Base-by-base conservation (phyloP, 1,140 invertebrate genomes). In the Tetragonula clypearis region DNA sequence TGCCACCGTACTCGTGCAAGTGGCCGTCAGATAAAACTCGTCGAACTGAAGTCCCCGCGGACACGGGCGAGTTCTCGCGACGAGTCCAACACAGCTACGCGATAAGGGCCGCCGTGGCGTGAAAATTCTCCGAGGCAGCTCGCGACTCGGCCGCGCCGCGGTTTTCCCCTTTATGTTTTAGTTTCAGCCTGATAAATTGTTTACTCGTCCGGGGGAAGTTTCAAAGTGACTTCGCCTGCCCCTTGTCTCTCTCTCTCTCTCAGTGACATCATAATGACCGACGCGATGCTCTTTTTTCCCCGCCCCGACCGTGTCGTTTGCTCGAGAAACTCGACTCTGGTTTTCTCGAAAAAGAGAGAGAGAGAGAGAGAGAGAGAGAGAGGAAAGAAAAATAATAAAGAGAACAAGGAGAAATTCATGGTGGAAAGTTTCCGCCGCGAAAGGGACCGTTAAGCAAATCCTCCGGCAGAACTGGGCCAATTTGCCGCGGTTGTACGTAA, bases 21-120 rank as follows among this genome's bases (percentile, higher is more conserved):
- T 85, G 83, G 58, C 58, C 87, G 86, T 79, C 86, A 68, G 86
- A 88, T 88, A 88, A 88, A 88, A 88, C 87, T 87, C 87, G 81
- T 53, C 79, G 74, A 62, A 71, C 72, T 41, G 19, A 68, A 75
- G 82, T 85, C 82, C 81, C 81, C 65, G 86, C 65, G 68, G 77
- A 72, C 82, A 6, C 41, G 41, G 86, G 49, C 30, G 74, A 84
- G 69, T 87, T 79, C 73, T 58, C 71, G 55, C 80, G 86, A 77
- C 82, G 60, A 60, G 60, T 23, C 60, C 76, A 62, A 55, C 41
- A 49, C 6, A 8, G 41, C 41, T 49, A 65, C 35, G 86, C 87
- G 87, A 88, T 88, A 87, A 88, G 87, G 72, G 60, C 58, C 41
- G 85, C 72, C 6, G 82, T 77, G 85, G 58, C 71, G 85, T 26